Conservation (phyloP, 2,113 vertebrate species). For the Oenanthe melanoleuca region DNA sequence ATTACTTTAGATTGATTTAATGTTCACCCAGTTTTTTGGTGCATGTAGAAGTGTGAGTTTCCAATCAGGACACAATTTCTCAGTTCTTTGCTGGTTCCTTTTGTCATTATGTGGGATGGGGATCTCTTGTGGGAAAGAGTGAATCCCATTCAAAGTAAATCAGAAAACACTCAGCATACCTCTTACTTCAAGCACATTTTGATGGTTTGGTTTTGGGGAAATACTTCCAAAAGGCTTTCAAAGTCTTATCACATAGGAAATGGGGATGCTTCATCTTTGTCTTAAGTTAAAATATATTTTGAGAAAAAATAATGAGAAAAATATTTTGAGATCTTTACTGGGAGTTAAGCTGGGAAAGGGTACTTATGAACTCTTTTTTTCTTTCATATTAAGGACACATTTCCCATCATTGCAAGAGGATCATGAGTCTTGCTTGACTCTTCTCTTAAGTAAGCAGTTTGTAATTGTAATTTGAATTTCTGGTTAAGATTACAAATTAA, state of each 20-base stretch:
- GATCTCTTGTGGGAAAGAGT: neutral
- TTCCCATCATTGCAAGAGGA: neutral
- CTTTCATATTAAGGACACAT: neutral
- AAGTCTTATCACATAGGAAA: neutral
- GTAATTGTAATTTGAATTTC: neutral
- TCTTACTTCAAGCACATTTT: neutral
- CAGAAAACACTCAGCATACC: neutral
- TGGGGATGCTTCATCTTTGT: neutral
- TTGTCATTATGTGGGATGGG: neutral
- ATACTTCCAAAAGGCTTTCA: neutral
- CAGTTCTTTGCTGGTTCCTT: neutral
- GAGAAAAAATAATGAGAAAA: neutral
- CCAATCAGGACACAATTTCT: neutral
- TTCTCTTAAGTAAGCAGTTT: neutral
- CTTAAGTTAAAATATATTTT: neutral
- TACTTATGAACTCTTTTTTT: neutral
- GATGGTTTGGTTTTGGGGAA: neutral
- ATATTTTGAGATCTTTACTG: neutral
- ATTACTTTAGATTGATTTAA: neutral
- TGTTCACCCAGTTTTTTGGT: neutral
- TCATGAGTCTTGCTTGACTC: neutral
- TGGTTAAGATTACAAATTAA: neutral
- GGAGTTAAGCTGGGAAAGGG: neutral
- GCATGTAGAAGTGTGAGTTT: neutral
- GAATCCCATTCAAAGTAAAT: neutral